Percentiles rank a stretch among this genome's conserved stretches.
Conservation (phyloP, 2,113 vertebrate genomes). For the Nicator chloris region DNA sequence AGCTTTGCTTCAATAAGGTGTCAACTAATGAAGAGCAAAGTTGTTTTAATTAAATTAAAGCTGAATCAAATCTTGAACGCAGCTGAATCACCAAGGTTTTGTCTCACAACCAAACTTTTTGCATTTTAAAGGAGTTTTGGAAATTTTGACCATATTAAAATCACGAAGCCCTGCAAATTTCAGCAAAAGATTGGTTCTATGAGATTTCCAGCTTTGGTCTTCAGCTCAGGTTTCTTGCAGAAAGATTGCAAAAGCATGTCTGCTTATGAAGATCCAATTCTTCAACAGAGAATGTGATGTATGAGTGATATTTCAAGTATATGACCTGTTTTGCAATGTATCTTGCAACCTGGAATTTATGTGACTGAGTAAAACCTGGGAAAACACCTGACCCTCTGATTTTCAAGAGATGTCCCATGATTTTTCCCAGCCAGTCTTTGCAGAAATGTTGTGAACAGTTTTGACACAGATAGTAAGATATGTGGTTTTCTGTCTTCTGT, state of each 20-base stretch:
- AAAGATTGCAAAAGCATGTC: background rate
- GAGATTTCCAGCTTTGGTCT: background rate
- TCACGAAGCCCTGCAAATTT: background rate
- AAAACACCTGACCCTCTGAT: background rate
- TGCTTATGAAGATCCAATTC: background rate
- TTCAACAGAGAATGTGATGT: background rate
- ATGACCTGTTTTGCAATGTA: background rate
- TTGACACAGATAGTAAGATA: background rate
- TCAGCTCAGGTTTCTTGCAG: background rate
- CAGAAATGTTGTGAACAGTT: background rate
- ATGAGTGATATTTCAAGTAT: background rate
- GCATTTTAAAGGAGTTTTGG: background rate
- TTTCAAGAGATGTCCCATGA: background rate
- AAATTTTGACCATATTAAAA: background rate
- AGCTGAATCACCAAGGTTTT: background rate
- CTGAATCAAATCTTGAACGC: background rate
- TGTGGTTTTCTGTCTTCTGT: background rate
- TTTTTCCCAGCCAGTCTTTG: background rate
- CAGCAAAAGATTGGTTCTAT: background rate
- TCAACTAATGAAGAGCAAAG: background rate
- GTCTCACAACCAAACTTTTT: background rate
- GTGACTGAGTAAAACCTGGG: background rate
- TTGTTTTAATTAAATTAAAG: background rate
- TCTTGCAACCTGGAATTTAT: background rate
- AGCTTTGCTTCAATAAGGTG: background rate